Evolutionary conservation across 2,113 vertebrate species (phyloP).

Genomic region (Myrmophylax atrothorax): DNA sequence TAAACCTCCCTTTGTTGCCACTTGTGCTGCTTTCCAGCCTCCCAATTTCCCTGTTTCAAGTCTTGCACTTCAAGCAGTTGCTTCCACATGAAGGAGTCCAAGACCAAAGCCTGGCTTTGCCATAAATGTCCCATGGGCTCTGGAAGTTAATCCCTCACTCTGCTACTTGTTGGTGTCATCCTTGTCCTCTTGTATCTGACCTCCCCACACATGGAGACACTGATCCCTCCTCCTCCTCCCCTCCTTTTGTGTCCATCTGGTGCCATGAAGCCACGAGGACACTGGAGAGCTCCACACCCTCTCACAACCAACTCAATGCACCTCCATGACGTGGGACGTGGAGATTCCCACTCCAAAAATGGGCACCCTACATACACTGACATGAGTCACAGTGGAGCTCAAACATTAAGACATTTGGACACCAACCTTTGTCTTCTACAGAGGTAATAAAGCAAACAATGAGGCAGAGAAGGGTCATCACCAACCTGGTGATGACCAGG

Average conservation of each 20-base stretch:
- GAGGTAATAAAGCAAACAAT: background rate
- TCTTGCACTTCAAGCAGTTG: background rate
- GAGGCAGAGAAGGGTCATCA: no score
- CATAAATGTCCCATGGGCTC: background rate
- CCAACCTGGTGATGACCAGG: no score
- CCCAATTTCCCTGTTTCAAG: no score
- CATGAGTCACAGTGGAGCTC: background rate
- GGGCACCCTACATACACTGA: accelerated
- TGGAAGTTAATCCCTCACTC: background rate
- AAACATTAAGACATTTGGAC: background rate
- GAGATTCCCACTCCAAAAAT: background rate
- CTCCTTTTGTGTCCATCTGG: background rate
- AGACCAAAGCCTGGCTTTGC: accelerated
- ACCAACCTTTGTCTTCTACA: background rate
- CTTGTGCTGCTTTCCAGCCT: background rate
- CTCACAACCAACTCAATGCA: background rate
- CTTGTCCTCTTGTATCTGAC: background rate
- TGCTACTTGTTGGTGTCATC: background rate
- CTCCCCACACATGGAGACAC: no score
- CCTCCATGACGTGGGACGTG: no score
- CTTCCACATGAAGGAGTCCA: background rate
- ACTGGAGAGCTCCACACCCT: background rate
- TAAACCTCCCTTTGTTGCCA: background rate
- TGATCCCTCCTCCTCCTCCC: background rate
- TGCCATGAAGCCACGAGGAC: background rate